Conservation (phyloP, 2,113 vertebrate genomes). For the Hemiprocne comata region DNA sequence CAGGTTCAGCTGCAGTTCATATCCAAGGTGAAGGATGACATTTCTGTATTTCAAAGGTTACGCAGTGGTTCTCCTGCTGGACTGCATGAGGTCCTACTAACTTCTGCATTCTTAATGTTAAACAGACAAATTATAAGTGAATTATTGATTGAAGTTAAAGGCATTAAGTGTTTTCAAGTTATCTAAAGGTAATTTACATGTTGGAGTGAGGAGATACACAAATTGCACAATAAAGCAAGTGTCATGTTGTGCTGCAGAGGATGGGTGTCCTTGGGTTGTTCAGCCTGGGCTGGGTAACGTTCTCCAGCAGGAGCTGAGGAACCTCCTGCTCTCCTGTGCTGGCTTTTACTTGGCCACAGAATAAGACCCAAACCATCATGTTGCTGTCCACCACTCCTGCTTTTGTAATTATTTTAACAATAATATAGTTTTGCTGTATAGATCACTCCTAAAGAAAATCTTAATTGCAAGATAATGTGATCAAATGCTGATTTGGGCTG, state of each 20-base stretch:
- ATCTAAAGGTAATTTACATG: neutral
- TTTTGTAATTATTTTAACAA: neutral
- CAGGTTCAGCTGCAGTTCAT: neutral
- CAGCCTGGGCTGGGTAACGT: neutral
- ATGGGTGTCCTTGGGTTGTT: neutral
- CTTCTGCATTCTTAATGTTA: neutral
- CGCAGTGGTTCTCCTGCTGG: neutral
- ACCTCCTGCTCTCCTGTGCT: neutral
- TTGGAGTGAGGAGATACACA: neutral
- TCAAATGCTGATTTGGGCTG: neutral
- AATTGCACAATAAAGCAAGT: neutral
- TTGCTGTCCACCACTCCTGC: neutral
- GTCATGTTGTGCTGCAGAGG: fast-evolving
- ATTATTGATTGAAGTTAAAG: neutral
- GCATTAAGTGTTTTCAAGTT: neutral
- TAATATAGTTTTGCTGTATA: neutral
- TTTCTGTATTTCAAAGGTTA: neutral
- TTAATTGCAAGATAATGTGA: neutral
- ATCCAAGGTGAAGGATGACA: neutral
- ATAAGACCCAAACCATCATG: neutral
- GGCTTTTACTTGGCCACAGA: neutral
- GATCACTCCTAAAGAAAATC: neutral
- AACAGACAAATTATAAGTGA: neutral
- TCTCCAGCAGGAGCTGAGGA: neutral
- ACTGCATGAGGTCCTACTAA: neutral